Evolutionary conservation across 2,797 vertebrate genomes (phyloP).

Genomic region (Lacerta agilis): DNA sequence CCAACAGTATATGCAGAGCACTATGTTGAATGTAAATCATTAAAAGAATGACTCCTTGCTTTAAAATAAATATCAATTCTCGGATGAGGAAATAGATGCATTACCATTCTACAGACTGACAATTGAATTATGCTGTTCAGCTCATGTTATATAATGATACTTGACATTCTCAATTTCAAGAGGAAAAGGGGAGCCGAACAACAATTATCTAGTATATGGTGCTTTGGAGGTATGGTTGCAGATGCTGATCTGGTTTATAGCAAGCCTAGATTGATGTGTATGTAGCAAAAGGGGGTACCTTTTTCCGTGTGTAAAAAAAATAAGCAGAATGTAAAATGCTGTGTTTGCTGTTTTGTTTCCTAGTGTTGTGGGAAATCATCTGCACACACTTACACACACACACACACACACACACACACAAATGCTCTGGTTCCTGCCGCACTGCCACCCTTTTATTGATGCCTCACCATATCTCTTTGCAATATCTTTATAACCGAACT

Average conservation of each 20-base stretch:
- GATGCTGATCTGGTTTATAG: conserved; percentile 5
- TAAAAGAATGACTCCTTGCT: not conserved
- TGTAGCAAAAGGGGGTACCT: not conserved
- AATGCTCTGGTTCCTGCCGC: not conserved
- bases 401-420: not conserved
- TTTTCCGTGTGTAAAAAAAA: not conserved
- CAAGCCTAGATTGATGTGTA: not conserved
- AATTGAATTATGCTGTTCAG: not conserved
- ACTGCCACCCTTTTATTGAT: not conserved
- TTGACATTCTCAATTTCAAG: not conserved
- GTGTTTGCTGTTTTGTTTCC: not conserved
- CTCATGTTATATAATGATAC: not conserved
- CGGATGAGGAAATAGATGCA: not conserved
- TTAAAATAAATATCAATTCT: conserved; percentile 24
- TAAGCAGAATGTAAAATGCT: not conserved
- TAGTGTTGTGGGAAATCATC: not conserved
- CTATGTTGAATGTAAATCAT: conserved; percentile 5
- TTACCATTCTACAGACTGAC: not conserved
- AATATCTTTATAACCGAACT: not conserved
- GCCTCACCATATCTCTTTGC: not conserved
- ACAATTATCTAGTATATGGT: not conserved
- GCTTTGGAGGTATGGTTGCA: not conserved
- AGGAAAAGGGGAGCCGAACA: not conserved
- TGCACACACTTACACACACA: not conserved
- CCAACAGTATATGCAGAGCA: not conserved